Percentiles rank a stretch among this genome's conserved stretches.
Conservation (phyloP, 2,888 invertebrate genomes). For the Eupsilia transversa region DNA sequence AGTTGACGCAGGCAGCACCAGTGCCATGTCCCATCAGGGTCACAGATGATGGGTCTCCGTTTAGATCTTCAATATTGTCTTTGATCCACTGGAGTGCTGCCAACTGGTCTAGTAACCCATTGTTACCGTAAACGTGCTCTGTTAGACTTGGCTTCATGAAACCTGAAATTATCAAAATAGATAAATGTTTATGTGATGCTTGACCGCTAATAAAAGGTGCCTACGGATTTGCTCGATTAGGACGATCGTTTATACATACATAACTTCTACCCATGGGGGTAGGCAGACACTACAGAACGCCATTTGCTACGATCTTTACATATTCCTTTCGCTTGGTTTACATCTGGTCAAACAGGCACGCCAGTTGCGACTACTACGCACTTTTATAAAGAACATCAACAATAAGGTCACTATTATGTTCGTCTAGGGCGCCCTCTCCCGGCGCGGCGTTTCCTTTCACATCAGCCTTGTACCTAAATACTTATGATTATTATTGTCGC, state of each 20-base stretch:
- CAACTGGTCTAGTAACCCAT: conserved; percentile 97
- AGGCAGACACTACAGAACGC: not conserved
- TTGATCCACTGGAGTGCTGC: conserved; percentile 98
- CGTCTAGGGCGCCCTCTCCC: no score
- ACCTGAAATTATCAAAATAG: conserved; percentile 87
- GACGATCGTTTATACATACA: not conserved
- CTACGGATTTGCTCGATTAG: not conserved
- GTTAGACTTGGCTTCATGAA: conserved; percentile 94
- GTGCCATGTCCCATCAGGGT: conserved; percentile 98
- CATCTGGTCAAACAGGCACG: not conserved
- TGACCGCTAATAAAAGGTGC: not conserved
- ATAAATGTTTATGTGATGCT: not conserved
- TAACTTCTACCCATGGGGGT: not conserved
- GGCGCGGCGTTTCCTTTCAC: no score
- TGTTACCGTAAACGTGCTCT: conserved; percentile 95
- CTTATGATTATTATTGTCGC: no score
- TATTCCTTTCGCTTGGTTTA: not conserved
- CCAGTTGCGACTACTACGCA: not conserved
- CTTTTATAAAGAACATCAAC: not conserved
- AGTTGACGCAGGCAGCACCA: conserved; percentile 98
- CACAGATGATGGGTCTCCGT: conserved; percentile 96
- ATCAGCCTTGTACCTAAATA: no score
- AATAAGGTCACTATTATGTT: not conserved
- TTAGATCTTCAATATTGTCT: conserved; percentile 97
- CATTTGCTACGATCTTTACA: not conserved